Percentiles rank a stretch among this genome's conserved stretches.
phyloP scores from a whole-genome alignment of 1,140 invertebrate genomes.

The Trachymyrmex cornetzi region DNA sequence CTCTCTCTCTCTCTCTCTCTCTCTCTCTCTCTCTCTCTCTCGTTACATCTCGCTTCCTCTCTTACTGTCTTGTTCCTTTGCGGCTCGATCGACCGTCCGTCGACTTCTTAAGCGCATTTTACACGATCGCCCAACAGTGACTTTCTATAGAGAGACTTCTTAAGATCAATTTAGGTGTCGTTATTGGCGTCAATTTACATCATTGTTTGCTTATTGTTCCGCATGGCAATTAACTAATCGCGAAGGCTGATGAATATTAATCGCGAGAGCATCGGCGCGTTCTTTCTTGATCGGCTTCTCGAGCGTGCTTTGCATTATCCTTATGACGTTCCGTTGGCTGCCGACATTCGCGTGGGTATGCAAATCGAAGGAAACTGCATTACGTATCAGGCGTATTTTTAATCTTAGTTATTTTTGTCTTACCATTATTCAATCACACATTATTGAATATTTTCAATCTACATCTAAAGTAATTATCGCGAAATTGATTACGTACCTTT shows the following conservation, averaged over 20 bases:
- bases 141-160: slow-evolving; percentile 31
- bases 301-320: slow-evolving; percentile 36
- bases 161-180: slow-evolving; percentile 54
- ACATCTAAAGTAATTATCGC: background rate
- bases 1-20: slow-evolving; percentile 1
- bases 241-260: slow-evolving; percentile 56
- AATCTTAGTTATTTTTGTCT: slow-evolving; percentile 18
- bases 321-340: slow-evolving; percentile 9
- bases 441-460: background rate
- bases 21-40: slow-evolving; percentile 40
- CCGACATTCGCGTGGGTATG: slow-evolving; percentile 44
- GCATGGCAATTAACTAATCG: slow-evolving; percentile 60
- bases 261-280: slow-evolving; percentile 13
- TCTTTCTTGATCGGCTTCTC: slow-evolving; percentile 25
- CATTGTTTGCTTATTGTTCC: slow-evolving; percentile 52
- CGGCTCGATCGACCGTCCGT: slow-evolving; percentile 71
- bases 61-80: slow-evolving; percentile 13
- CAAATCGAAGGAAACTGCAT: slow-evolving; percentile 30
- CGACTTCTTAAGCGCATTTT: slow-evolving; percentile 74
- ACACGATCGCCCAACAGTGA: slow-evolving; percentile 61
- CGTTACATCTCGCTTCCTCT: slow-evolving; percentile 8
- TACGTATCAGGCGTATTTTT: slow-evolving; percentile 45
- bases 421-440: background rate
- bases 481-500: slow-evolving; percentile 5
- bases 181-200: slow-evolving; percentile 57